phyloP scores from a whole-genome alignment of 1,140 invertebrate species.

The Agrilus planipennis region DNA sequence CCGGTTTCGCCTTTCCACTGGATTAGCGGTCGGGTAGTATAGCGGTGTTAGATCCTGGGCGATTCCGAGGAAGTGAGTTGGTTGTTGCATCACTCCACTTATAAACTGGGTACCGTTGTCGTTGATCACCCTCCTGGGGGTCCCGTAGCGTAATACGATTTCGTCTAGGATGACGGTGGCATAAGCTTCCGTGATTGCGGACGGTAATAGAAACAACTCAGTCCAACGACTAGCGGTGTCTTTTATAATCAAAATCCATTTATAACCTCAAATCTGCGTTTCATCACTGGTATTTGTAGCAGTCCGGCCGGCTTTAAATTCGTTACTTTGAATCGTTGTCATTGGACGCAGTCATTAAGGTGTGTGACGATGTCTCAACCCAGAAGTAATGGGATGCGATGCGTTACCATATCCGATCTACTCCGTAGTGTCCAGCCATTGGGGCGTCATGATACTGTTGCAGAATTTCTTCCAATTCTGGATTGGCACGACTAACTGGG shows the following conservation, averaged over 20 bases:
- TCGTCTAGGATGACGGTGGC: background rate
- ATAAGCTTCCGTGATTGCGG: background rate
- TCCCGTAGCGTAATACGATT: background rate
- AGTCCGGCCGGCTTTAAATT: too few species aligned
- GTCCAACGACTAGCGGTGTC: background rate
- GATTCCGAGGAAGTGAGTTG: background rate
- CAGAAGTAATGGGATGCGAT: background rate
- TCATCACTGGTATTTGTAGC: too few species aligned
- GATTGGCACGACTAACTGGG: background rate
- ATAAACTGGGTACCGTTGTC: slow-evolving; percentile 4
- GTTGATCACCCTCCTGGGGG: background rate
- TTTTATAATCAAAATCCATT: slow-evolving; percentile 2
- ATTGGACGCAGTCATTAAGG: background rate
- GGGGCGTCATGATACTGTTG: slow-evolving; percentile 3
- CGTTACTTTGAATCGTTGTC: too few species aligned
- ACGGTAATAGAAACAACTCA: background rate
- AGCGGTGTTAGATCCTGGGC: background rate
- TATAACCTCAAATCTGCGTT: background rate
- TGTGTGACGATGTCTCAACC: background rate
- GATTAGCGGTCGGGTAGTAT: too few species aligned
- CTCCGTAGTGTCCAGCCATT: slow-evolving; percentile 3
- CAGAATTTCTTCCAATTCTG: background rate
- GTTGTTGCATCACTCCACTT: background rate
- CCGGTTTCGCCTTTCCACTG: too few species aligned
- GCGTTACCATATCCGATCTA: background rate